phyloP scores from a whole-genome alignment of 2,888 invertebrate genomes.

The Pristionchus japonicus region DNA sequence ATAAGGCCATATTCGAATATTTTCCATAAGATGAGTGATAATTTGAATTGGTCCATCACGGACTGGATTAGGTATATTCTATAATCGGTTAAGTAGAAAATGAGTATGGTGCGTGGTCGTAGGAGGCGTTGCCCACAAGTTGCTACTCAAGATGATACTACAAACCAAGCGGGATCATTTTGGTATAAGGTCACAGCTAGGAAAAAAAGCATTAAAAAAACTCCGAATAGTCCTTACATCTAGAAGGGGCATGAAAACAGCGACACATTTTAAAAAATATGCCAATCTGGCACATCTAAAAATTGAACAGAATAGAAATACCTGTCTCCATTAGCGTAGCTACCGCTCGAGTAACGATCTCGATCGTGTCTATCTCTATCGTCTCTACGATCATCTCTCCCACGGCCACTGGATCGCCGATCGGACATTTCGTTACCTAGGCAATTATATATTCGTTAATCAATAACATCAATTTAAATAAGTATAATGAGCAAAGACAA shows the following conservation, averaged over 20 bases:
- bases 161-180: too few relatives aligned
- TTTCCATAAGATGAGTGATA: too few relatives aligned
- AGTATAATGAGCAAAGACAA: not conserved
- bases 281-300: not conserved
- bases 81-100: too few relatives aligned
- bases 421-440: conserved; percentile 19
- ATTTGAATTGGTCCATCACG: too few relatives aligned
- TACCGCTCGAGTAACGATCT: not conserved
- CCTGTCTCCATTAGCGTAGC: conserved; percentile 21
- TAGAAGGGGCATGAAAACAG: not conserved
- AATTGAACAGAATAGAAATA: not conserved
- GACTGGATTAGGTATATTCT: too few relatives aligned
- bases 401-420: conserved; percentile 46
- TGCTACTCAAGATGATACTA: too few relatives aligned
- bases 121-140: too few relatives aligned
- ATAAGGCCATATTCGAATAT: too few relatives aligned
- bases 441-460: not conserved
- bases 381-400: conserved; percentile 20
- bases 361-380: conserved; percentile 1
- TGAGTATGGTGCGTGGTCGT: too few relatives aligned
- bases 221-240: too few relatives aligned
- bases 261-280: not conserved
- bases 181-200: too few relatives aligned
- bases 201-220: too few relatives aligned
- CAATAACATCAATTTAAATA: not conserved